Conservation (phyloP, 2,113 vertebrate species). For the Acanthisitta chloris region DNA sequence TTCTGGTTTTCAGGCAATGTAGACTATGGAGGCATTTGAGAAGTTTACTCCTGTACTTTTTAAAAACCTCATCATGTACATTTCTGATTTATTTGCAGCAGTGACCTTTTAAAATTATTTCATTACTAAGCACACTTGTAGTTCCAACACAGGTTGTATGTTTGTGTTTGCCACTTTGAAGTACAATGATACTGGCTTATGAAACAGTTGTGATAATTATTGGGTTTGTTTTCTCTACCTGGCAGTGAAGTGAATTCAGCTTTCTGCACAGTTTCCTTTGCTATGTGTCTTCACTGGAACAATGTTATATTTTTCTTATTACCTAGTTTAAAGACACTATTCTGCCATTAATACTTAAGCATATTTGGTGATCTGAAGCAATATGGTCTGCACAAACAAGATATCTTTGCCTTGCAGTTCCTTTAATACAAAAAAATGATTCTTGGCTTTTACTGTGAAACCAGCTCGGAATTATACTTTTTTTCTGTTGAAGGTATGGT, state of each 20-base stretch:
- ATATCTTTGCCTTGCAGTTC: neutral
- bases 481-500: neutral
- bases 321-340: neutral
- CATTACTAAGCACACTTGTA: neutral
- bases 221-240: neutral
- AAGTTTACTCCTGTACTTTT: neutral
- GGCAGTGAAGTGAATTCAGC: neutral
- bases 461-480: neutral
- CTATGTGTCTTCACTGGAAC: neutral
- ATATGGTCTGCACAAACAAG: neutral
- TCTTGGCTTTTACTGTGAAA: neutral
- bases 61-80: fast-evolving
- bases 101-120: neutral
- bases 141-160: neutral
- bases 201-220: neutral
- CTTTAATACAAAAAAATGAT: neutral
- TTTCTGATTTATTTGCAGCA: neutral
- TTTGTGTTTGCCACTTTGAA: neutral
- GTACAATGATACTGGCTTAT: neutral
- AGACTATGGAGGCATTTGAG: neutral
- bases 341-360: neutral
- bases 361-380: neutral
- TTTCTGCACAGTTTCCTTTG: neutral
- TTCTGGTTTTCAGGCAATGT: neutral
- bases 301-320: neutral